Base-by-base conservation (phyloP, 2,113 vertebrate species). In the Mobula birostris region DNA sequence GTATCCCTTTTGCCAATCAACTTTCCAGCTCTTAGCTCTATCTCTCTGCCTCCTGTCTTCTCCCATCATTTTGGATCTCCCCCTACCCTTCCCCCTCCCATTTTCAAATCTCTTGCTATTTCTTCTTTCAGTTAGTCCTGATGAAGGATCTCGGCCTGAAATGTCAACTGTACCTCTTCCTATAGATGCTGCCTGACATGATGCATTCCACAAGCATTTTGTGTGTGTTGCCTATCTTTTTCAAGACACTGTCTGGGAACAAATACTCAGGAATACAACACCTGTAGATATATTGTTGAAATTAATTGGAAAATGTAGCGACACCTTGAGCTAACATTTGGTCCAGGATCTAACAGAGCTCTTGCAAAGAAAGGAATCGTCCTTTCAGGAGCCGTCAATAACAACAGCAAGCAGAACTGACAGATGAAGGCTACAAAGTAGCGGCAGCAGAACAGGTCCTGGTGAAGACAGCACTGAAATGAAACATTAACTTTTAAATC, bases 361-460 rank as follows among this genome's bases (percentile, higher is more conserved):
- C 61, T 12, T 48, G 36, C 32, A 92, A 48, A 92, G 36, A 70
- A 72, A 29, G 0, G 29, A 72, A 27, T 6, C 66, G 24, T 72
- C 90, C 66, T 92, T 66, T 92, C 90, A 5, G 9, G 90, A 72
- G 90, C 70, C 68, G 72, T 72, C 68, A 48, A 74, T 92, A 72
- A 19, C 7, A 40, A 32, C 32, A 72, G 36, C 7, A 32, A 40
- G 36, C 90, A 72, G 90, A 92, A 32, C 9, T 74, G 88, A 72
- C 66, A 92, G 88, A 68, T 11, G 68, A 72, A 92, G 90, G 7
- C 40, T 40, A 92, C 90, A 72, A 72, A 11, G 14, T 68, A 68
- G 61, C 87, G 19, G 63, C 68, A 63, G n/a, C 68, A 68, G 66
- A 48, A 72, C 15, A 48, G 90, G 68, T 36, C 66, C 66, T 92